Conservation (phyloP, 2,888 invertebrate genomes). For the Catotricha subobsoleta region DNA sequence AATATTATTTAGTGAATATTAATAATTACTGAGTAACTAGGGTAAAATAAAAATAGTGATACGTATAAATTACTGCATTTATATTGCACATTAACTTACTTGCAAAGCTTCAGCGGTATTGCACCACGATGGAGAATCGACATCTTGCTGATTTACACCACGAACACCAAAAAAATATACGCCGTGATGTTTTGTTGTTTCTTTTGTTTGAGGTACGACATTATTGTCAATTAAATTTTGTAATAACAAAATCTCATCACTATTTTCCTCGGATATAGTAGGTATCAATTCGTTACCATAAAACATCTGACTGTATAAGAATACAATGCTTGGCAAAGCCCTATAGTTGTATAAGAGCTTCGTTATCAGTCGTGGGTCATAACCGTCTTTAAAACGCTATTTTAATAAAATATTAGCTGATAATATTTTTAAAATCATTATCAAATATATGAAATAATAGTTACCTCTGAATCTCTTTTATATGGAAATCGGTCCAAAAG, state of each 20-base stretch:
- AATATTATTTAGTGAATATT: too few species aligned
- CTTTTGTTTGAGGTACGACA: constrained; percentile 9
- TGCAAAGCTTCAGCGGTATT: constrained; percentile 22
- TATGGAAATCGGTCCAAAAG: constrained; percentile 34
- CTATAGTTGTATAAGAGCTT: constrained; percentile 29
- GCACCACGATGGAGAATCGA: constrained; percentile 74
- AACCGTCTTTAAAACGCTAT: constrained; percentile 31
- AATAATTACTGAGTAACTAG: too few species aligned
- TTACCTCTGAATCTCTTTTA: not conserved
- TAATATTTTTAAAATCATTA: not conserved
- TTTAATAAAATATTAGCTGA: constrained; percentile 20
- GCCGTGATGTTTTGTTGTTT: constrained; percentile 19
- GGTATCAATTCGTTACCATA: constrained; percentile 63
- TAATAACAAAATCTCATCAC: constrained; percentile 20
- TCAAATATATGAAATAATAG: not conserved
- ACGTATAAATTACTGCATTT: not conserved
- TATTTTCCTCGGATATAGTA: constrained; percentile 28
- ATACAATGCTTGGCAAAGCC: constrained; percentile 58
- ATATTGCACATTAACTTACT: not conserved
- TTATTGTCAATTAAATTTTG: not conserved
- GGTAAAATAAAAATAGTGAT: not conserved
- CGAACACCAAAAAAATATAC: constrained; percentile 53
- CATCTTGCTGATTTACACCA: constrained; percentile 49
- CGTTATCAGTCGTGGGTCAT: constrained; percentile 67
- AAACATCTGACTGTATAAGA: constrained; percentile 62